Conservation (phyloP, 2,797 vertebrate species). For the Remorina albescens region DNA sequence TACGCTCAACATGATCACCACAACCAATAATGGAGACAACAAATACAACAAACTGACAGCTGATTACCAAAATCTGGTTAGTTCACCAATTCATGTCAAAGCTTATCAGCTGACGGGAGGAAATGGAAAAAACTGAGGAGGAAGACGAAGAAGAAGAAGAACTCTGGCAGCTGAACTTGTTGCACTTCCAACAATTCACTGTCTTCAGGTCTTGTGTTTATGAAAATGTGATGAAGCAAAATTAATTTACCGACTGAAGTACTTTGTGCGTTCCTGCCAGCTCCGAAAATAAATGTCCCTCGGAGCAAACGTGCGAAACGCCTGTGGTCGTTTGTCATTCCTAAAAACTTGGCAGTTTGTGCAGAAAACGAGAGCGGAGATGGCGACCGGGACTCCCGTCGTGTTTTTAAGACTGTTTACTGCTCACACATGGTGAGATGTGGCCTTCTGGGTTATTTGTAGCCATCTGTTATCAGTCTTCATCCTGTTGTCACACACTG, state of each 20-base stretch:
- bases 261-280: not conserved
- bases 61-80: constrained; percentile 19
- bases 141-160: not conserved
- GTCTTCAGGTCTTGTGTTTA: not conserved
- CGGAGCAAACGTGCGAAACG: not conserved
- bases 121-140: not conserved
- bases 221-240: not conserved
- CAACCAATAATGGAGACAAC: not conserved
- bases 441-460: too few relatives aligned
- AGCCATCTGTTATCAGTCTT: too few relatives aligned
- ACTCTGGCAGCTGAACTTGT: not conserved
- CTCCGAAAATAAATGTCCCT: not conserved
- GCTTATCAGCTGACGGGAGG: not conserved
- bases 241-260: not conserved
- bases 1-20: constrained; percentile 3
- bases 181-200: too few relatives aligned
- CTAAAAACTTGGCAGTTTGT: not conserved
- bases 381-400: not conserved
- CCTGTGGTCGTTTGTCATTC: not conserved
- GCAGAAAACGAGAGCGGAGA: not conserved
- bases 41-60: constrained; percentile 12
- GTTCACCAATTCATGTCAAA: constrained; percentile 6
- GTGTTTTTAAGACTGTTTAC: too few relatives aligned
- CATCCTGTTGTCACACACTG: too few relatives aligned
- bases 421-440: too few relatives aligned